Conservation (phyloP, 2,888 invertebrate species). For the Agonopterix alstromeriana region DNA sequence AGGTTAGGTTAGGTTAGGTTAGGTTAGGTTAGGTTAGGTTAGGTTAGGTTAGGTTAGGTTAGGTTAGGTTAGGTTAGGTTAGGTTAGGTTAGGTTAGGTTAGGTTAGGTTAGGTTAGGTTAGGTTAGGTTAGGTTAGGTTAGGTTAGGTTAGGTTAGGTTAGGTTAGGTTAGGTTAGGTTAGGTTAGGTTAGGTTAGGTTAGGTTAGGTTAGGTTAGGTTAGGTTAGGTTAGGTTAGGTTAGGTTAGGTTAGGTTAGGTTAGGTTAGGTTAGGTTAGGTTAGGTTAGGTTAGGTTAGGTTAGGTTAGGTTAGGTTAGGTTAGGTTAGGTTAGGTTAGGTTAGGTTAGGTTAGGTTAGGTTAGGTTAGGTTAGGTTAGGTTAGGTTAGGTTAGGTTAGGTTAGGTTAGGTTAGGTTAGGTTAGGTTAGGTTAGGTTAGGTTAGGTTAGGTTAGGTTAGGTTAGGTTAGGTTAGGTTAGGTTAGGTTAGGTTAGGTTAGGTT, state of each 20-base stretch:
- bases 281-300: conserved; percentile 3
- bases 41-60: conserved; percentile 13
- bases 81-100: conserved; percentile 15
- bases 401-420: conserved; percentile 13
- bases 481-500: conserved; percentile 13
- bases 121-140: conserved; percentile 13
- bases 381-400: conserved; percentile 12
- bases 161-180: conserved; percentile 10
- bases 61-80: conserved; percentile 15
- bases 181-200: conserved; percentile 12
- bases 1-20: conserved; percentile 12
- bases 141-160: conserved; percentile 17
- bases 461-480: conserved; percentile 3
- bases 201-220: conserved; percentile 12
- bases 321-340: conserved; percentile 17
- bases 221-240: conserved; percentile 13
- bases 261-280: conserved; percentile 15
- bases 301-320: conserved; percentile 13
- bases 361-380: conserved; percentile 12
- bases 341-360: conserved; percentile 10
- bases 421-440: conserved; percentile 15
- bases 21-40: conserved; percentile 12
- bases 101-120: conserved; percentile 3
- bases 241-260: conserved; percentile 15
- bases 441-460: conserved; percentile 15